These are phyloP conservation scores for Calonectris borealis DNA, from an alignment of 2,113 vertebrate species.

Conservation along the genomic window DNA sequence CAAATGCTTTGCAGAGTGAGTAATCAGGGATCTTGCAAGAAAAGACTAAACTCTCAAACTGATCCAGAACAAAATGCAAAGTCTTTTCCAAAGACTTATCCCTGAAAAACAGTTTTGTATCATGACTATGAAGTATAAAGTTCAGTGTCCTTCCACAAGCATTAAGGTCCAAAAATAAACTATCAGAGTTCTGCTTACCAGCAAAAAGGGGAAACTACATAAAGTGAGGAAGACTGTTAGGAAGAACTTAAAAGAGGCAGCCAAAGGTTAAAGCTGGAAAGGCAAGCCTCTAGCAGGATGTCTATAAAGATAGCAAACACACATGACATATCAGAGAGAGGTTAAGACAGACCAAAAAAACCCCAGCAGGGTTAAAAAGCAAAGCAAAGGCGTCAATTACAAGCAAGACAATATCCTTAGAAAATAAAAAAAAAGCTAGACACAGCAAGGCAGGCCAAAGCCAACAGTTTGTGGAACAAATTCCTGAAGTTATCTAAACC, in stretches of 20 bases:
- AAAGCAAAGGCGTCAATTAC: background rate
- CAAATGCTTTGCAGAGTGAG: background rate
- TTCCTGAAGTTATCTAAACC: slow-evolving; percentile 40
- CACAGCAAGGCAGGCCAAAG: slow-evolving; percentile 22
- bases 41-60: background rate
- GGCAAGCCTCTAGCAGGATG: background rate
- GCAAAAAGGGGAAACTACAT: background rate
- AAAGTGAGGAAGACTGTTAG: slow-evolving; percentile 1
- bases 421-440: background rate
- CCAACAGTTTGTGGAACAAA: slow-evolving; percentile 49
- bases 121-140: background rate
- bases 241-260: slow-evolving; percentile 15
- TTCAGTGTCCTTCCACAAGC: background rate
- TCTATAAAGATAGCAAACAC: slow-evolving; percentile 31
- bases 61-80: background rate
- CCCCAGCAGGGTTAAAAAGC: background rate
- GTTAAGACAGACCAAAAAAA: background rate
- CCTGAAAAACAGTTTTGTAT: background rate
- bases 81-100: background rate
- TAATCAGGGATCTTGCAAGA: background rate
- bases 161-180: slow-evolving; percentile 21
- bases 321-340: background rate
- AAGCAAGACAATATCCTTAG: background rate
- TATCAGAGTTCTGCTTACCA: background rate
- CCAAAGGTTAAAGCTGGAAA: slow-evolving; percentile 35